A percentile compares a stretch with the other conserved stretches of the same genome.
Evolutionary conservation across 2,888 invertebrate species (phyloP).

Genomic region (Sympetrum striolatum): DNA sequence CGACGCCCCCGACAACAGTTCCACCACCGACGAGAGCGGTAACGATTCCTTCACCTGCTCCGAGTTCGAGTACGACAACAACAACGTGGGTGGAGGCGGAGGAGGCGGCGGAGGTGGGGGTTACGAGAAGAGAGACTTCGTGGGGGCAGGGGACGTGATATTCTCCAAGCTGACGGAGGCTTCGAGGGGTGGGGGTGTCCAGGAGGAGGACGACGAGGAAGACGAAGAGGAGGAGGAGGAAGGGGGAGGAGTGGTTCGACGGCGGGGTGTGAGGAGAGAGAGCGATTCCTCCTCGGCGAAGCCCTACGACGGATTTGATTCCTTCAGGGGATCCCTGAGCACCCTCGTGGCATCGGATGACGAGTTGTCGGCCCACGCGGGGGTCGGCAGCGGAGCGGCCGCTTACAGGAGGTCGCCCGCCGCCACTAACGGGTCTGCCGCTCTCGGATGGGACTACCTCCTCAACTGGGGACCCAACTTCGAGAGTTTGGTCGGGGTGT

Average conservation of each 20-base stretch:
- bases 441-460: conserved; percentile 91
- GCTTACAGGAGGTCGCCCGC: conserved; percentile 66
- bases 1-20: conserved; percentile 67
- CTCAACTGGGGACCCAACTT: conserved; percentile 97
- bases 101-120: conserved; percentile 37
- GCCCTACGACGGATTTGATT: conserved; percentile 89
- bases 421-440: conserved; percentile 60
- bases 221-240: conserved; percentile 63
- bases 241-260: conserved; percentile 38
- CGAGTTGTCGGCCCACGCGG: conserved; percentile 81
- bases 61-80: conserved; percentile 95
- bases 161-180: conserved; percentile 64
- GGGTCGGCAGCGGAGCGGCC: conserved; percentile 73
- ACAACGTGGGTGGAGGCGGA: conserved; percentile 76
- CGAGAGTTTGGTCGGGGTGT: conserved; percentile 93
- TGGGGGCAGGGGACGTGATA: conserved; percentile 62
- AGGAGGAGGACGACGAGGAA: conserved; percentile 55
- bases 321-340: conserved; percentile 91
- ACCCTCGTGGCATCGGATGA: conserved; percentile 94
- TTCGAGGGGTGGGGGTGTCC: conserved; percentile 69
- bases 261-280: conserved; percentile 32
- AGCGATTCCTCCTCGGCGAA: conserved; percentile 71
- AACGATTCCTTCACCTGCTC: conserved; percentile 98
- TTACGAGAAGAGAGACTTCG: conserved; percentile 56
- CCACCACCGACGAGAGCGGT: conserved; percentile 89